A percentile compares a stretch with the other conserved stretches of the same genome.
phyloP scores from a whole-genome alignment of 2,888 invertebrate species.

The Scelioninae gen. 1 region DNA sequence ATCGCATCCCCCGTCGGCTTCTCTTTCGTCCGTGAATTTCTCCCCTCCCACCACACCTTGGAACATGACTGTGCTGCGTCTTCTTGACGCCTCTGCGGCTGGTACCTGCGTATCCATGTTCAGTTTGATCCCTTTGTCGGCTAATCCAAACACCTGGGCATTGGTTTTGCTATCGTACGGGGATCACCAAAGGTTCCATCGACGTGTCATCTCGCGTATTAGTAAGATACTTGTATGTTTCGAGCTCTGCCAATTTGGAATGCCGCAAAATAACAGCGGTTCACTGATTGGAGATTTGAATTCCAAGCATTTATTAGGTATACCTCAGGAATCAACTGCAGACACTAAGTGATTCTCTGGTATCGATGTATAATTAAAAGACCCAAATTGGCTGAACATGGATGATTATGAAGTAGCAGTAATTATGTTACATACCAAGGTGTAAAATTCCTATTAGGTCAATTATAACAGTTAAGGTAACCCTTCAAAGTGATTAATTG shows the following conservation, averaged over 20 bases:
- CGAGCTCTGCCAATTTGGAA: slow-evolving; percentile 61
- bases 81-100: slow-evolving; percentile 68
- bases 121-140: slow-evolving; percentile 73
- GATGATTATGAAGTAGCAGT: too few species aligned
- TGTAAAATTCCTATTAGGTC: too few species aligned
- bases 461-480: too few species aligned
- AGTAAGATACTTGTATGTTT: slow-evolving; percentile 57
- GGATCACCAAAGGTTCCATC: slow-evolving; percentile 72
- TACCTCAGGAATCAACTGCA: too few species aligned
- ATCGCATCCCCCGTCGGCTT: slow-evolving; percentile 67
- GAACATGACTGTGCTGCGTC: slow-evolving; percentile 69
- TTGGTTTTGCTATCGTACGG: slow-evolving; percentile 67
- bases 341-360: too few species aligned
- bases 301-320: too few species aligned
- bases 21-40: slow-evolving; percentile 55
- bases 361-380: too few species aligned
- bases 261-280: too few species aligned
- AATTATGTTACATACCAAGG: too few species aligned
- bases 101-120: slow-evolving; percentile 57
- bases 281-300: too few species aligned
- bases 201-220: slow-evolving; percentile 69
- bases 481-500: too few species aligned
- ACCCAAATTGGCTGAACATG: too few species aligned
- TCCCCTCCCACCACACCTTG: slow-evolving; percentile 36
- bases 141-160: slow-evolving; percentile 73